Percentiles rank a stretch among this genome's conserved stretches.
These are phyloP conservation scores for Acanthurus leucopareius DNA, from an alignment of 2,797 vertebrate species.

Conservation along the genomic window DNA sequence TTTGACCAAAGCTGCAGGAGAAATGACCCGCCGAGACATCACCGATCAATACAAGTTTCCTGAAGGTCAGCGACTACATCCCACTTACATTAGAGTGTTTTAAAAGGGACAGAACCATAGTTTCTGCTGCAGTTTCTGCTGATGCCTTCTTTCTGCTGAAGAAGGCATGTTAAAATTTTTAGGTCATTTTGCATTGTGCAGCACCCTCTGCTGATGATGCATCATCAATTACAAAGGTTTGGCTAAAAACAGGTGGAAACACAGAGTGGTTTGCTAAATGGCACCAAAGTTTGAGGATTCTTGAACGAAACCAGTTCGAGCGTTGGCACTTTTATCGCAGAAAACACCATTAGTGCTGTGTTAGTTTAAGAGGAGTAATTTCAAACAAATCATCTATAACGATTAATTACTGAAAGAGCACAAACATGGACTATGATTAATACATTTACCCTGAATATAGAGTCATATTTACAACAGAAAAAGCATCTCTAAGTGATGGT, in stretches of 20 bases:
- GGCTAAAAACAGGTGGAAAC: too few species aligned
- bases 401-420: background rate
- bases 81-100: background rate
- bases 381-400: background rate
- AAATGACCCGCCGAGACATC: conserved; percentile 86
- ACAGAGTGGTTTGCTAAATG: too few species aligned
- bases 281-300: too few species aligned
- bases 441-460: background rate
- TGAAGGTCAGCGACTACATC: conserved; percentile 86
- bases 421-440: background rate
- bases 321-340: too few species aligned
- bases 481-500: conserved; percentile 7
- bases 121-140: conserved; percentile 5
- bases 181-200: too few species aligned
- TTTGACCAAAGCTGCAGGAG: conserved; percentile 90
- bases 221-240: too few species aligned
- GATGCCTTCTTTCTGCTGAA: too few species aligned
- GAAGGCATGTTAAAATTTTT: too few species aligned
- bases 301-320: too few species aligned
- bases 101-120: background rate
- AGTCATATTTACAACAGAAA: background rate
- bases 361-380: background rate
- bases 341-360: background rate
- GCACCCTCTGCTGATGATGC: too few species aligned
- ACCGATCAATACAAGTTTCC: conserved; percentile 93